Evolutionary conservation across 2,113 vertebrate species (phyloP), one percentile per base, ranked within the genome.

Genomic region (Setophaga petechia): DNA sequence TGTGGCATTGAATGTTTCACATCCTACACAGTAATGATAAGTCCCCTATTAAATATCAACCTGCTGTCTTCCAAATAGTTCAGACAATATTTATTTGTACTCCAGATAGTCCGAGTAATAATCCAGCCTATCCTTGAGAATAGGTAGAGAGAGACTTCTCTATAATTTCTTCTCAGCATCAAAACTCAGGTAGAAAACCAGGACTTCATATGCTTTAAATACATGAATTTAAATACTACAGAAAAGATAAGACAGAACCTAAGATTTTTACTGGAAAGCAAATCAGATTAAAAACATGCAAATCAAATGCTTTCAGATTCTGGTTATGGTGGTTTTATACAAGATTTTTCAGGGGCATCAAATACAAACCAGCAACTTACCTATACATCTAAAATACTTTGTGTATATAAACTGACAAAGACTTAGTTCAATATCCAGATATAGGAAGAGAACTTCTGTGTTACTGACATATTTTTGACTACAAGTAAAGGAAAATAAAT

Each of bases 351-450:
- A 30, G 31, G 39, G 37, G 1, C 6, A 72, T 47, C 15, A 52
- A 37, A 68, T 10, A 59, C 24, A 91, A 89, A 58, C 5, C 23
- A 44, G 11, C 4, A 31, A 51, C 2, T 43, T 31, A 30, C 3
- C 5, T n/a, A 33, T 3, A 5, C 5, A 44, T 59, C 16, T 7
- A 49, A 54, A 87, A 46, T 28, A 27, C 6, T 72, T 62, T 22
- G 13, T 54, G 6, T 30, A 11, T 39, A 28, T 14, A 39, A 76
- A 76, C 41, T 61, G 27, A 43, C 13, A 3, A 43, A 76, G 6
- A 51, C 1, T 11, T 30, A 39, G 27, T 41, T 15, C 0, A 2
- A 35, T 44, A 90, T 18, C 21, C 24, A 69, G 27, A 31, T 0
- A 0, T 31, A 73, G 73, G 27, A 63, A 57, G 20, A 37, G 15